phyloP scores from a whole-genome alignment of 2,113 vertebrate species.

The Poecile atricapillus region DNA sequence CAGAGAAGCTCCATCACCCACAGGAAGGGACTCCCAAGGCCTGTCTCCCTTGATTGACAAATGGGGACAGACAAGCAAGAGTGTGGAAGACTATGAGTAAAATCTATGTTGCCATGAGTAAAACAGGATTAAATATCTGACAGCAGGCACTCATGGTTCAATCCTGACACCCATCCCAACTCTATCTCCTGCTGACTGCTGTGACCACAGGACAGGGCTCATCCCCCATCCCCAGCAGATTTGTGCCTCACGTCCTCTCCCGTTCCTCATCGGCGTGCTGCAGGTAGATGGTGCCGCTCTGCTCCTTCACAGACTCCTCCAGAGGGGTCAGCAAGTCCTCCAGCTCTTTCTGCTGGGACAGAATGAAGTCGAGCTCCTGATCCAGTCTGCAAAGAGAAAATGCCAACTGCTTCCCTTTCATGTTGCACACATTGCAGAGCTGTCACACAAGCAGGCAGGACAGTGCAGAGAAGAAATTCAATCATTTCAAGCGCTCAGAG shows the following conservation, averaged over 20 bases:
- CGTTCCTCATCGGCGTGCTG: slow-evolving; percentile 96
- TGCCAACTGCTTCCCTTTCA: neutral
- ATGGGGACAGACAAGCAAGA: neutral
- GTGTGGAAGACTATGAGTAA: rapidly evolving
- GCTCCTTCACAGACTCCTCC: slow-evolving; percentile 93
- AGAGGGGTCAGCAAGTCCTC: slow-evolving; percentile 90
- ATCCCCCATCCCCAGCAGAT: neutral
- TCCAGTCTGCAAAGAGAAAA: slow-evolving; percentile 76
- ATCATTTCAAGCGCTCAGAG: rapidly evolving
- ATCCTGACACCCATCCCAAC: no score
- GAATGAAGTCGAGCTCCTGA: slow-evolving; percentile 96
- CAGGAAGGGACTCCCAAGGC: rapidly evolving
- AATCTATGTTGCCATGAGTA: neutral
- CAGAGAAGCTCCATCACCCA: neutral
- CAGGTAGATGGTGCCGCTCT: slow-evolving; percentile 94
- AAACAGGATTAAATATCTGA: neutral
- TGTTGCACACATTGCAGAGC: rapidly evolving
- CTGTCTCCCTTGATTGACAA: neutral
- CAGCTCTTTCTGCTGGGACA: slow-evolving; percentile 97
- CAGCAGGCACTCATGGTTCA: neutral
- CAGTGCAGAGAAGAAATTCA: neutral
- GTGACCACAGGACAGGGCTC: no score
- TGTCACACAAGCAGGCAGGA: neutral
- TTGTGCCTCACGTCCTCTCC: slow-evolving; percentile 81
- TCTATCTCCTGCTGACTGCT: no score